Percentiles rank a stretch among this genome's conserved stretches.
Evolutionary conservation across 1,140 invertebrate genomes (phyloP).

Genomic region (Cherax quadricarinatus): DNA sequence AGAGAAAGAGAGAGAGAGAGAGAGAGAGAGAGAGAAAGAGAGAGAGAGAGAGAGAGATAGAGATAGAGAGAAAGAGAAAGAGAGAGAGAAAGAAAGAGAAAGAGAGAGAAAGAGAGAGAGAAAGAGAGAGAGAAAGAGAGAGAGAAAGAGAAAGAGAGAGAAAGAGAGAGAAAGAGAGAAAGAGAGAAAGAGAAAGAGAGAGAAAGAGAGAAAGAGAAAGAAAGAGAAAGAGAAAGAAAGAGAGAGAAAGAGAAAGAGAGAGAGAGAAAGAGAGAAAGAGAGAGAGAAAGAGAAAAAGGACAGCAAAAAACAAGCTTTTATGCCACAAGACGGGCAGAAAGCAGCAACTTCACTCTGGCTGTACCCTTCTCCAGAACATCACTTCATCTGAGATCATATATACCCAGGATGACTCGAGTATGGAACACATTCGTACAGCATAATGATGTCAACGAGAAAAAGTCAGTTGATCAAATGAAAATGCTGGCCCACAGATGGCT

Average conservation of each 20-base stretch:
- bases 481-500: too few relatives aligned
- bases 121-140: background rate
- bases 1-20: background rate
- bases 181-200: background rate
- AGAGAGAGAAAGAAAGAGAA: background rate
- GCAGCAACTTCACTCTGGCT: too few relatives aligned
- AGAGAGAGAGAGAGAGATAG: background rate
- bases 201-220: background rate
- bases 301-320: too few relatives aligned
- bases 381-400: too few relatives aligned
- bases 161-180: background rate
- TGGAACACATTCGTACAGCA: too few relatives aligned
- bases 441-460: too few relatives aligned
- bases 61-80: background rate
- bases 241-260: background rate
- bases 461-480: too few relatives aligned
- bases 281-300: background rate
- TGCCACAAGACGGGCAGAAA: too few relatives aligned
- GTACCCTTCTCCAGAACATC: too few relatives aligned
- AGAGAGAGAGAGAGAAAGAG: background rate
- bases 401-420: too few relatives aligned
- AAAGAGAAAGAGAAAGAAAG: background rate
- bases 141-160: background rate
- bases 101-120: background rate
- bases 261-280: background rate